Base-by-base conservation (phyloP, 2,113 vertebrate species). In the Grantiella picta region DNA sequence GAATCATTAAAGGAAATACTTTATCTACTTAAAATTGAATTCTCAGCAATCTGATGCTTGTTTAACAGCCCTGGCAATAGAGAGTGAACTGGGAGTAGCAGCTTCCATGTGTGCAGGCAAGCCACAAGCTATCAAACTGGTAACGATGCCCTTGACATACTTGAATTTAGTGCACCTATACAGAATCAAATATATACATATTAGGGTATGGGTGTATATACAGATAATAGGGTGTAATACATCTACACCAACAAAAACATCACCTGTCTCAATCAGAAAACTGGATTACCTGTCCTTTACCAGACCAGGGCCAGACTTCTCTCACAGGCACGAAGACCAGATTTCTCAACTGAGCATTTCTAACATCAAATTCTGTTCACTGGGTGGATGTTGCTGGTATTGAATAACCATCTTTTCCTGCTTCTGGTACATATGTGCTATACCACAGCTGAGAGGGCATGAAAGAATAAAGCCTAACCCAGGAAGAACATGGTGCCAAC, bases 1-100 rank as follows among this genome's bases (percentile, higher is more conserved):
- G 79, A 90, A 95, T 66, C 89, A 92, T 78, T 90, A 90, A 68
- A 87, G n/a, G 10, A 80, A 38, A 29, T 86, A 35, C 27, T 86
- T 89, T 95, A 82, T 78, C 60, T 31, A 10, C 65, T 79, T 82
- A 24, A 65, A 40, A 91, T 5, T 57, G 50, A 85, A 66, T 65
- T 82, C 42, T 59, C 17, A 86, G 54, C 52, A 73, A 49, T 10
- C 28, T 38, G 25, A 78, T 53, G 20, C n/a, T 78, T 80, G 50
- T 82, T 89, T 84, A 94, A 92, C 29, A 82, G 63, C 33, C 45
- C 68, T 86, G 50, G 72, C 36, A 75, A 57, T 2, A 59, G 16
- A 36, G 59, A 45, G 29, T 16, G 15, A 73, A 80, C 14, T 10
- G 33, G 35, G 40, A 96, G 23, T 19, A 87, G 27, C 50, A 82